These are phyloP conservation scores for Lethenteron camtschaticum DNA, from an alignment of 2,113 vertebrate species.

Conservation along the genomic window DNA sequence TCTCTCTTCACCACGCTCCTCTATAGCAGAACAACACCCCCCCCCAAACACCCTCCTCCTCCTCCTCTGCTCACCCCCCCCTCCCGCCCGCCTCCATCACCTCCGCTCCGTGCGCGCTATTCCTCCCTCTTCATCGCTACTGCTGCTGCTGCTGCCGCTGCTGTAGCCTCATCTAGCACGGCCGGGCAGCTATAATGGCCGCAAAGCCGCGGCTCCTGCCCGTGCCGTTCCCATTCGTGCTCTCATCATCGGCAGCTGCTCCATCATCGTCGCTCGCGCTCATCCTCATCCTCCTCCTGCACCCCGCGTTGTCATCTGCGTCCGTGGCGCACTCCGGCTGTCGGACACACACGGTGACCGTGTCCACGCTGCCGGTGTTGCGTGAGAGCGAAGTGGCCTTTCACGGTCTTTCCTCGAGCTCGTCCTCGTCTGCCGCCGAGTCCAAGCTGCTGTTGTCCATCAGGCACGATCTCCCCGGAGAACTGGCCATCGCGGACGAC, in stretches of 20 bases:
- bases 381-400: constrained; percentile 80
- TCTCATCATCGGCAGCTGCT: constrained; percentile 11
- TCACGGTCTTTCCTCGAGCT: constrained; percentile 25
- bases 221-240: constrained; percentile 9
- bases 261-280: constrained; percentile 11
- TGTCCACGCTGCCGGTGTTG: constrained; percentile 73
- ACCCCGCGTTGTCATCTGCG: constrained; percentile 17
- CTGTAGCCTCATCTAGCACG: constrained; percentile 2
- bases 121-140: background rate
- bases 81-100: background rate
- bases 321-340: constrained; percentile 22
- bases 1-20: background rate
- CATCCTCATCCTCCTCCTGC: constrained; percentile 11
- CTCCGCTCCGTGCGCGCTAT: background rate
- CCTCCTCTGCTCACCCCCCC: background rate
- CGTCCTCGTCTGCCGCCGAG: constrained; percentile 27
- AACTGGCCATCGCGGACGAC: constrained; percentile 82
- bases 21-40: background rate
- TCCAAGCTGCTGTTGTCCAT: constrained; percentile 75
- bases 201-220: constrained; percentile 15
- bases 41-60: background rate
- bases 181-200: constrained; percentile 12
- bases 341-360: constrained; percentile 63
- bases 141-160: background rate
- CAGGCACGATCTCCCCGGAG: constrained; percentile 70